Evolutionary conservation across 2,888 invertebrate genomes (phyloP), one percentile per base, ranked within the genome.

Genomic region (Agrilus cyanescens): DNA sequence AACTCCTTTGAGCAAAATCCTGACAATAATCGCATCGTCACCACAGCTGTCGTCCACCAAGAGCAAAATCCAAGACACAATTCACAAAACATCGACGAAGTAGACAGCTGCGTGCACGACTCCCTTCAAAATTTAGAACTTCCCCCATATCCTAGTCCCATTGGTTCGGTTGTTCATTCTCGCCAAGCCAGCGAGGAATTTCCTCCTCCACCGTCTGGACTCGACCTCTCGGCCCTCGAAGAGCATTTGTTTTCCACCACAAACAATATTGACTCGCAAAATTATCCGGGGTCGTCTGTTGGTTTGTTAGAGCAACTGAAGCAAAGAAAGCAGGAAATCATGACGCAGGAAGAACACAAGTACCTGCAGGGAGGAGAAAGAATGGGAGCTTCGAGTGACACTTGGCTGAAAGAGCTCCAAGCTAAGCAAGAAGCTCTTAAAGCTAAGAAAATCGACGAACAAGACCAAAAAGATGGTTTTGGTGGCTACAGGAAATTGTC

Each of bases 111-210:
- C 3, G 68, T 75, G 2, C 80, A 81, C 59, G 80, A 79, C 38
- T 69, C 70, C 4, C 38, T 52, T 20, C 53, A 72, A 44, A 60
- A 65, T 30, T 55, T 75, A 20, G 82, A 83, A 40, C 59, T 83
- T 43, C 88, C 88, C 1, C 88, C 88, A 0, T 88, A 88, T 60
- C 87, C 87, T 2, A 82, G 82, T 55, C 85, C 85, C 2, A 73
- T 81, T 52, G 78, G 78, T 51, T 85, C 86, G 0, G 80, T 76
- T 0, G 75, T 81, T 41, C 89, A 89, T 63, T 89, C 88, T 2
- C 71, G 89, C 37, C 89, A 89, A 63, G 79, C 85, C 1, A 89
- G 88, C 62, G 88, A 88, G 65, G 89, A 90, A 55, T 89, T 90
- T 56, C 89, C 89, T 37, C 88, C 88, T 4, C 87, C 87, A n/a